Conservation (phyloP, 1,140 invertebrate species). For the Glossosoma conforme region DNA sequence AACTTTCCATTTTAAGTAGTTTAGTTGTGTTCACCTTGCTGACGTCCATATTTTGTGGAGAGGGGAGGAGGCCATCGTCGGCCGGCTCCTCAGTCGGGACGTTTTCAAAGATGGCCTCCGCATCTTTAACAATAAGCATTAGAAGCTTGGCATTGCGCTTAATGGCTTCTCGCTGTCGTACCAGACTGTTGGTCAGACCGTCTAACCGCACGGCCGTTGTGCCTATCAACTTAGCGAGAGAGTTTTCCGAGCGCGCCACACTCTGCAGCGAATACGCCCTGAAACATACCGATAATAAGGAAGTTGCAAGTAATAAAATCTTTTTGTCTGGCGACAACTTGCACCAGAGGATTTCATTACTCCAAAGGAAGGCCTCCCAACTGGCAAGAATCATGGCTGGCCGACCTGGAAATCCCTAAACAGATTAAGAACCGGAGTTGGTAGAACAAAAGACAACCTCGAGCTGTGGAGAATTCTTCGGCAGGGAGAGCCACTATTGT, state of each 20-base stretch:
- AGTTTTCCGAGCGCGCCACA: constrained; percentile 68
- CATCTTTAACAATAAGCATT: constrained; percentile 76
- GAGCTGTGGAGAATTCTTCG: too few species aligned
- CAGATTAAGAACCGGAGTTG: too few species aligned
- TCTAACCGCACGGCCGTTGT: constrained; percentile 72
- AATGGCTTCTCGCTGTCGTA: constrained; percentile 70
- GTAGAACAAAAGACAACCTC: too few species aligned
- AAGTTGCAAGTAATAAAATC: constrained; percentile 1
- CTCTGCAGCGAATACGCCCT: constrained; percentile 58
- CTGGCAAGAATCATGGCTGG: too few species aligned
- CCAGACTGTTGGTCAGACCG: constrained; percentile 72
- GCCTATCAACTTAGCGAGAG: constrained; percentile 66
- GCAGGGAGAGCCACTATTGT: too few species aligned
- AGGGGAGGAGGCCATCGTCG: background rate
- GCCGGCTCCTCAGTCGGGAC: constrained; percentile 28
- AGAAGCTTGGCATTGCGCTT: constrained; percentile 83
- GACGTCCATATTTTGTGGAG: background rate
- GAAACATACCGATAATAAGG: constrained; percentile 29
- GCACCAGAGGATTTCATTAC: too few species aligned
- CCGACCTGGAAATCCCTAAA: too few species aligned
- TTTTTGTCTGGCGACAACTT: background rate
- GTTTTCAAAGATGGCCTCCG: constrained; percentile 80
- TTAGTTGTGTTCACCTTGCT: background rate
- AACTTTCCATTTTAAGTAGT: background rate
- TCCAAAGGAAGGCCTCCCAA: too few species aligned